Evolutionary conservation across 2,113 vertebrate species (phyloP).

Genomic region (Apteryx mantelli): DNA sequence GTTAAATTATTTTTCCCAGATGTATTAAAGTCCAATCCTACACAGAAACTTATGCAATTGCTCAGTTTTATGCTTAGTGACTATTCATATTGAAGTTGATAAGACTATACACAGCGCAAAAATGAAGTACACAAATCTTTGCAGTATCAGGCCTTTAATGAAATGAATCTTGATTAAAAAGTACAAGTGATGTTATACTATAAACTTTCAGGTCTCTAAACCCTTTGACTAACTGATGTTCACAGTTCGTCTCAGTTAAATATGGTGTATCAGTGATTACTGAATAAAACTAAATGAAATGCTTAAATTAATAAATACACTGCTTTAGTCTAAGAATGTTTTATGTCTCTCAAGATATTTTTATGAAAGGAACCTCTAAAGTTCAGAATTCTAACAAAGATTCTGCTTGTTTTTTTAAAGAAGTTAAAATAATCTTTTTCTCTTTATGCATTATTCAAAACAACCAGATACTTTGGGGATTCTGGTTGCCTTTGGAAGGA

Average conservation of each 20-base stretch:
- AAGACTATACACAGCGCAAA: neutral
- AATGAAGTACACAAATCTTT: neutral
- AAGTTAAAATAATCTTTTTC: constrained; percentile 24
- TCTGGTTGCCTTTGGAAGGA: constrained; percentile 58
- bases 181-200: neutral
- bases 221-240: neutral
- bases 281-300: neutral
- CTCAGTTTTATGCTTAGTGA: neutral
- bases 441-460: constrained; percentile 70
- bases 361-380: neutral
- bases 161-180: neutral
- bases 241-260: neutral
- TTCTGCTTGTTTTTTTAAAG: constrained; percentile 34
- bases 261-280: neutral
- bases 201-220: neutral
- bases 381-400: constrained; percentile 33
- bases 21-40: neutral
- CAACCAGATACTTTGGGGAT: constrained; percentile 67
- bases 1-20: constrained; percentile 4
- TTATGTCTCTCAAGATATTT: constrained; percentile 7
- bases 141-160: neutral
- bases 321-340: constrained; percentile 11
- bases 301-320: neutral
- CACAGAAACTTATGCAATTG: neutral
- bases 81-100: neutral